Percentiles rank a stretch among this genome's conserved stretches.
phyloP scores from a whole-genome alignment of 2,888 invertebrate genomes.

The Ditula angustiorana region DNA sequence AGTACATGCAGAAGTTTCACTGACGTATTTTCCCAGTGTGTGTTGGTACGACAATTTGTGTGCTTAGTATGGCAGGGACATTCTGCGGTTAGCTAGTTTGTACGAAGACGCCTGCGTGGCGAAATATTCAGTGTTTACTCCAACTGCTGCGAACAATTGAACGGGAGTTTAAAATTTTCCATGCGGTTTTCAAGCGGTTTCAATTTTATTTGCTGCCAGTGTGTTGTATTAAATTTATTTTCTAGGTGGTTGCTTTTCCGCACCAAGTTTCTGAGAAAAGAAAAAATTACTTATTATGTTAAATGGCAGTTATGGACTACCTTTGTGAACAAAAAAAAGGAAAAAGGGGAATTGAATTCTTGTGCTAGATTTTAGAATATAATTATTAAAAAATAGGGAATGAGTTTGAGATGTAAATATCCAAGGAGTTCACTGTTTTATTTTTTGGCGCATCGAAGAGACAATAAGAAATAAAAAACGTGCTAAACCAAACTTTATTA shows the following conservation, averaged over 20 bases:
- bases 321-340: too few species aligned
- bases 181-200: conserved; percentile 19
- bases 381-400: too few species aligned
- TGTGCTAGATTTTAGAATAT: too few species aligned
- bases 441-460: too few species aligned
- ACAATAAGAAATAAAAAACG: too few species aligned
- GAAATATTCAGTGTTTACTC: conserved; percentile 36
- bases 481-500: too few species aligned
- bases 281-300: too few species aligned
- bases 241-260: not conserved
- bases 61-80: not conserved
- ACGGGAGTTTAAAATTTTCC: conserved; percentile 22
- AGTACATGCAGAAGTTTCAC: not conserved
- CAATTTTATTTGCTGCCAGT: conserved; percentile 16
- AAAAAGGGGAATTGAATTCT: too few species aligned
- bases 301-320: too few species aligned
- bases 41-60: not conserved
- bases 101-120: not conserved
- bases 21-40: not conserved
- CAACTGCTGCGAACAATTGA: conserved; percentile 25
- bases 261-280: not conserved
- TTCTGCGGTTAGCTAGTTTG: conserved; percentile 30
- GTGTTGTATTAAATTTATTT: not conserved
- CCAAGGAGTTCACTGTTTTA: too few species aligned
- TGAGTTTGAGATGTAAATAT: too few species aligned